A percentile compares a stretch with the other conserved stretches of the same genome.
Conservation (phyloP, 2,888 invertebrate genomes). For the Platynereis dumerilii region DNA sequence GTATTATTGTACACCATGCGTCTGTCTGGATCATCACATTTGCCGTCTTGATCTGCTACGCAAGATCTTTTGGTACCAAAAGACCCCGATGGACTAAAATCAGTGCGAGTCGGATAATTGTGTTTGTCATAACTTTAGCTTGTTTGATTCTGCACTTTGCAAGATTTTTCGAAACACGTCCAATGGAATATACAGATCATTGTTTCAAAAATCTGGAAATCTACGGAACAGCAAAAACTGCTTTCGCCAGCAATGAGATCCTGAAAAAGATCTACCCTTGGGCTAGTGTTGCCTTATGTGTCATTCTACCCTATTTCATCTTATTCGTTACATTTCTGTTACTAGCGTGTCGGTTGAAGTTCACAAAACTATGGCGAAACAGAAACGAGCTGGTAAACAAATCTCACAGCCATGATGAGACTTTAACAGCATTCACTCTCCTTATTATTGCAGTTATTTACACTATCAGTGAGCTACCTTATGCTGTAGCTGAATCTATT, state of each 20-base stretch:
- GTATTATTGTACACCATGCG: slow-evolving; percentile 10
- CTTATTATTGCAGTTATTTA: slow-evolving; percentile 14
- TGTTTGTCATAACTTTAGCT: slow-evolving; percentile 16
- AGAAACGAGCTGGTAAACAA: background rate
- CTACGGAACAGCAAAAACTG: slow-evolving; percentile 18
- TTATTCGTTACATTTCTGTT: slow-evolving; percentile 17
- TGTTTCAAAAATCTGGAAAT: slow-evolving; percentile 25
- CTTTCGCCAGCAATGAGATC: slow-evolving; percentile 11
- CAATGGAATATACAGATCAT: slow-evolving; percentile 24
- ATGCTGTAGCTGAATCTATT: slow-evolving; percentile 5
- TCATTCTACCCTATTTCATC: slow-evolving; percentile 22
- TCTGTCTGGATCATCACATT: slow-evolving; percentile 22
- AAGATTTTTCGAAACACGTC: slow-evolving; percentile 31
- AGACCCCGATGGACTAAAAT: slow-evolving; percentile 25
- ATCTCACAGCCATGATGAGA: slow-evolving; percentile 17
- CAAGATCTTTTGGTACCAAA: slow-evolving; percentile 6
- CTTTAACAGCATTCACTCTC: slow-evolving; percentile 12
- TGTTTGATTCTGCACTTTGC: slow-evolving; percentile 30
- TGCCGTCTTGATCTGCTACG: slow-evolving; percentile 5
- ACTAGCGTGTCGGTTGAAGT: slow-evolving; percentile 6
- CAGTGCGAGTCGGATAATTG: slow-evolving; percentile 30
- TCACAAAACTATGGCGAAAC: background rate
- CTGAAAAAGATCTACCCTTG: slow-evolving; percentile 24
- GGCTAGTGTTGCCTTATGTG: slow-evolving; percentile 18
- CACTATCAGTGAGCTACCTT: slow-evolving; percentile 24